Percentiles rank a stretch among this genome's conserved stretches.
Evolutionary conservation across 2,888 invertebrate species (phyloP).

Genomic region (Myopa tessellatipennis): DNA sequence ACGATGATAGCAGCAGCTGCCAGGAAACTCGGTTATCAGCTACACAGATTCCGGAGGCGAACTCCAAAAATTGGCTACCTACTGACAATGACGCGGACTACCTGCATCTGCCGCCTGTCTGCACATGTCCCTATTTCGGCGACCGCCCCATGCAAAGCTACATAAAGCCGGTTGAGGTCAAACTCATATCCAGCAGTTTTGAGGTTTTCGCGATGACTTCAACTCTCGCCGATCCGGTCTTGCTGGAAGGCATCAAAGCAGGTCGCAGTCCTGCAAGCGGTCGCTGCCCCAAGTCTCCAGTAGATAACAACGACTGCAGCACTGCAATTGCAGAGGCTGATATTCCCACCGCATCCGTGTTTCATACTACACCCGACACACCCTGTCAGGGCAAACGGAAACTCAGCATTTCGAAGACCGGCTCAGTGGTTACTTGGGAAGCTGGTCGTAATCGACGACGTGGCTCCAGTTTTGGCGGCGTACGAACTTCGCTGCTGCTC

Average conservation of each 20-base stretch:
- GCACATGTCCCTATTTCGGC: constrained; percentile 85
- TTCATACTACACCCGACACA: constrained; percentile 59
- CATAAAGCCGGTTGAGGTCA: constrained; percentile 70
- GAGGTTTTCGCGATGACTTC: constrained; percentile 56
- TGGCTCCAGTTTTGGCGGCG: constrained; percentile 79
- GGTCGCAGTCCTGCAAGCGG: constrained; percentile 7
- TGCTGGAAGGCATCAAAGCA: constrained; percentile 42
- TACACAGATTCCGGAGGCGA: not conserved
- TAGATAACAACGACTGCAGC: constrained; percentile 68
- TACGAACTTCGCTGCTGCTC: constrained; percentile 73
- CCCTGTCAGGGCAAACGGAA: constrained; percentile 63
- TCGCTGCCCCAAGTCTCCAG: constrained; percentile 17
- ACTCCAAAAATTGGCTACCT: not conserved
- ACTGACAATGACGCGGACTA: constrained; percentile 53
- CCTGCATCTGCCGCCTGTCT: constrained; percentile 78
- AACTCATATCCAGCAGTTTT: constrained; percentile 67
- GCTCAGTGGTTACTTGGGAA: constrained; percentile 79
- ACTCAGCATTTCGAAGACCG: constrained; percentile 69
- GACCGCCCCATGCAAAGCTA: constrained; percentile 71
- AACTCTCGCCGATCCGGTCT: constrained; percentile 52
- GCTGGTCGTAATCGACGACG: constrained; percentile 73
- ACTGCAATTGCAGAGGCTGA: constrained; percentile 58
- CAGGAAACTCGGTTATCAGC: not conserved
- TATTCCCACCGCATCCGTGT: not conserved
- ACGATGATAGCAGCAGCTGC: not conserved